Base-by-base conservation (phyloP, 2,113 vertebrate genomes). In the Formicarius rufipectus region DNA sequence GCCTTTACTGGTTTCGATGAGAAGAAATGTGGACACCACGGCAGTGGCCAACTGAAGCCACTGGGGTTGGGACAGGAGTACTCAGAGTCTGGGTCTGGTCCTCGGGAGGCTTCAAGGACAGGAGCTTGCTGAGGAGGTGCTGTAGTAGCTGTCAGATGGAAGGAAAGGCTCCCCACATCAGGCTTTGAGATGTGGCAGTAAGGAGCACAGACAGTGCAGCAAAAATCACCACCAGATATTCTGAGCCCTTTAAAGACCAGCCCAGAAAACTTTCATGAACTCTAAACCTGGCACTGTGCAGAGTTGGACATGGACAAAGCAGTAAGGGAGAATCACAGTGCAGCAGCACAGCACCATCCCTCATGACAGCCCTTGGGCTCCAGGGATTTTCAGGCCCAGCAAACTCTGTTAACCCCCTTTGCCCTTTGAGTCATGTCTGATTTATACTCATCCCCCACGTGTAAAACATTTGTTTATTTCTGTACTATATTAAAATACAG, bases 401-500 rank as follows among this genome's bases (percentile, higher is more conserved):
- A 78, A 89, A 92, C 39, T 81, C 74, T 50, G 4, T 59, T 81
- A 84, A 79, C 44, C 8, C 69, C 24, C 67, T 67, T 75, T 82
- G 86, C 68, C 81, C 72, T 92, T 71, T 66, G 72, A 93, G 49
- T 87, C 60, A 60, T 27, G 60, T 81, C 84, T 95, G 91, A 90
- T 96, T 97, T 96, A 94, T 80, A 89, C 58, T 87, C 82, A 88
- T 68, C 47, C 69, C 71, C 69, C 84, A 79, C 77, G 87, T 50
- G 64, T 95, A 84, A 82, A 76, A 67, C 76, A 83, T 87, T 97
- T 95, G 88, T 91, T 97, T 96, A 93, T 97, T 93, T 94, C 94
- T 95, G 94, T 89, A 94, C 89, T 95, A 89, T 87, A 84, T 90
- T 92, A 90, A 94, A 97, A 97, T 85, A 74, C 84, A 87, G 88